Conservation (phyloP, 2,888 invertebrate genomes). For the Mesorhabditis sp. region DNA sequence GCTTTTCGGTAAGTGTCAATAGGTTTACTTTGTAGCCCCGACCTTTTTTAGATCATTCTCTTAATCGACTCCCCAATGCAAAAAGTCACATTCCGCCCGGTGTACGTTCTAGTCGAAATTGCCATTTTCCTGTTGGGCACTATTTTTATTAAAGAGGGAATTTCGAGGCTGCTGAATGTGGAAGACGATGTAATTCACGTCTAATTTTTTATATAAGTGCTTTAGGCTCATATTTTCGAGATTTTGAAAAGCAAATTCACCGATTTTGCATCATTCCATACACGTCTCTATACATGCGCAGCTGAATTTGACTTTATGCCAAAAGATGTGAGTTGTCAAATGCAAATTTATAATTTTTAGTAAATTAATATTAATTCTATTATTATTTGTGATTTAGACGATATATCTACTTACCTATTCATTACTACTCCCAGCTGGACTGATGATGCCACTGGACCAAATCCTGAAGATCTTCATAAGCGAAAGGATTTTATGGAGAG, state of each 20-base stretch:
- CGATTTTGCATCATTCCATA: constrained; percentile 72
- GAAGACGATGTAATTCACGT: constrained; percentile 60
- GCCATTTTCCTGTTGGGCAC: constrained; percentile 55
- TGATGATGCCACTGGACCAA: not conserved
- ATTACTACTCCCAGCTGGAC: not conserved
- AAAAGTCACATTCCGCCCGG: constrained; percentile 30
- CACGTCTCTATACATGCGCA: constrained; percentile 75
- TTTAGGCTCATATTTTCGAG: constrained; percentile 71
- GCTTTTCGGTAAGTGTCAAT: constrained; percentile 42
- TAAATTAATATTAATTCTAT: not conserved
- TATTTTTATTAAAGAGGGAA: constrained; percentile 58
- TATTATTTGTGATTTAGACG: not conserved
- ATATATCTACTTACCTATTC: not conserved
- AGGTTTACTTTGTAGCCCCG: not conserved
- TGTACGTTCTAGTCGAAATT: constrained; percentile 49
- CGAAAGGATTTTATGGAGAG: constrained; percentile 1
- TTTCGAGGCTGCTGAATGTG: constrained; percentile 56
- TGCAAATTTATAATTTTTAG: no score
- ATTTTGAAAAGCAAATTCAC: constrained; percentile 72
- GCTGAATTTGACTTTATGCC: constrained; percentile 74
- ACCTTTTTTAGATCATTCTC: constrained; percentile 27
- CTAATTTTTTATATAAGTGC: not conserved
- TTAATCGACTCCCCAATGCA: constrained; percentile 19
- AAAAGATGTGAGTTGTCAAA: constrained; percentile 54
- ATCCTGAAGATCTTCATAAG: not conserved